Conservation (phyloP, 2,888 invertebrate species). For the Polia nebulosa region DNA sequence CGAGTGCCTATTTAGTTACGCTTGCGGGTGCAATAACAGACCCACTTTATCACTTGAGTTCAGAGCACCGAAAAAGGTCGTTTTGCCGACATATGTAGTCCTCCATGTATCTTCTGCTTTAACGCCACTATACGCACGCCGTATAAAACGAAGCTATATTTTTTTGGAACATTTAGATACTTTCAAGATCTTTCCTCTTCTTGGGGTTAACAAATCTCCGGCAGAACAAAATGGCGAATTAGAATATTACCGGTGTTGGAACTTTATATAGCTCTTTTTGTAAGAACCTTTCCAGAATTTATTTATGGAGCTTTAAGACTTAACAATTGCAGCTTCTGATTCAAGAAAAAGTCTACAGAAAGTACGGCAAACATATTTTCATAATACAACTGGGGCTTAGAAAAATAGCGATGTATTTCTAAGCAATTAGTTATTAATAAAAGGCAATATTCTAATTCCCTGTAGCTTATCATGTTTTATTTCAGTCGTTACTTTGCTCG, state of each 20-base stretch:
- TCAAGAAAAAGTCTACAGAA: slow-evolving; percentile 11
- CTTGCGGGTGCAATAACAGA: slow-evolving; percentile 57
- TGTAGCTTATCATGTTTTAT: not conserved
- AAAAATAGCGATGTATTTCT: slow-evolving; percentile 5
- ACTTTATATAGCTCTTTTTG: slow-evolving; percentile 19
- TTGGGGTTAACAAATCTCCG: slow-evolving; percentile 13
- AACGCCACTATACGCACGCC: slow-evolving; percentile 23
- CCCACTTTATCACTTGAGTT: slow-evolving; percentile 58
- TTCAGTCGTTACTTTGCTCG: not conserved
- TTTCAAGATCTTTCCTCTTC: not conserved
- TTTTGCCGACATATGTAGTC: slow-evolving; percentile 51
- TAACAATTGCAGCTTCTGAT: slow-evolving; percentile 6
- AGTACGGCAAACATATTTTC: not conserved
- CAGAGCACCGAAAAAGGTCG: slow-evolving; percentile 38
- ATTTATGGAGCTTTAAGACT: slow-evolving; percentile 36
- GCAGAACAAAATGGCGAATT: slow-evolving; percentile 19
- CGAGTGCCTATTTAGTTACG: slow-evolving; percentile 51
- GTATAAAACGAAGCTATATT: slow-evolving; percentile 14
- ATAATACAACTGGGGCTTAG: not conserved
- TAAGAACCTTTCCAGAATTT: slow-evolving; percentile 13
- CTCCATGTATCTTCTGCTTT: slow-evolving; percentile 40
- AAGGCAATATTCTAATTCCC: not conserved
- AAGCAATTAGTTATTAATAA: not conserved
- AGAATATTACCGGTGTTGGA: slow-evolving; percentile 31
- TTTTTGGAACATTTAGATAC: slow-evolving; percentile 6